Evolutionary conservation across 2,888 invertebrate genomes (phyloP), one percentile per base, ranked within the genome.

Genomic region (Synergus laeviventris): DNA sequence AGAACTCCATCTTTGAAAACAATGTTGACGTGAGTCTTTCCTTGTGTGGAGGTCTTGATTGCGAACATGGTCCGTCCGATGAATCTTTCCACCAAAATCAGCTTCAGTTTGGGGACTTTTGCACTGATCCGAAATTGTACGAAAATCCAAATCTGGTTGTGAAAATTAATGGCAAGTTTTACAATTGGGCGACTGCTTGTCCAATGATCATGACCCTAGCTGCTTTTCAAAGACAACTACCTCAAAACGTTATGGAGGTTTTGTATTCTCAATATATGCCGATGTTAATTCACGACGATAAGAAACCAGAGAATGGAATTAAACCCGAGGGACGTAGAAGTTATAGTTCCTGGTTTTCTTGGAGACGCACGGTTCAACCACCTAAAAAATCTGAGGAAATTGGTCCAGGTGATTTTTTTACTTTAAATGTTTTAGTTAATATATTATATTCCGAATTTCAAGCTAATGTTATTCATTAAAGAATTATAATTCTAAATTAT

Each of bases 111-210:
- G 91, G 92, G 31, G 93, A 93, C 90, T 91, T 94, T 81, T 94
- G 94, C 89, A 92, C 93, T 84, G 95, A 96, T 91, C 96, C 97
- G 74, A 93, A 93, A 81, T 90, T 97, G 83, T 93, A 97, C 81
- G 94, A 95, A 85, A 95, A 95, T 88, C 96, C 97, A 60, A 95
- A 96, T 87, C 93, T 98, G 86, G 95, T 98, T 81, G 95, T 98
- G 85, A 94, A 96, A 87, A 94, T 98, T 81, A 95, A 95, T 88
- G 96, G 96, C 86, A 97, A 97, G 92, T 96, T 95, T 91, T 96
- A 97, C 92, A 96, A 96, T 87, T 98, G 98, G 98, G 93, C 95
- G 84, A 95, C 96, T 84, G 99, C 98, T 84, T 96, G 96, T 79
- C 97, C 98, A 61, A 94, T 98, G 88, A 94, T 99, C 86, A 94